Conservation (phyloP, 2,797 vertebrate species). For the Ambastaia sidthimunki region DNA sequence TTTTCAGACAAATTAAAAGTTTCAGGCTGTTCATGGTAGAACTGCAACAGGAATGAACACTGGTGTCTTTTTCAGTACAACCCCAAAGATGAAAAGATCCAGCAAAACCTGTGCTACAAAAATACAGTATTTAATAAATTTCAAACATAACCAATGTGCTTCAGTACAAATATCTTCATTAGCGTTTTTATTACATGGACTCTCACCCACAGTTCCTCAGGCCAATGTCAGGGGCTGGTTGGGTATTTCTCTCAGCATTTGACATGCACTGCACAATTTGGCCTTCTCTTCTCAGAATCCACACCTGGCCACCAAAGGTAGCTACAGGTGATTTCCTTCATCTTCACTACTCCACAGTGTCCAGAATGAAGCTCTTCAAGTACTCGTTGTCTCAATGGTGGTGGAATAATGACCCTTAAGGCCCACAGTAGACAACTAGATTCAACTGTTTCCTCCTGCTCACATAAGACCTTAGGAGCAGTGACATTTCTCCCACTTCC, state of each 20-base stretch:
- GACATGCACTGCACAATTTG: constrained; percentile 14
- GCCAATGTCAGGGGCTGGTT: constrained; percentile 1
- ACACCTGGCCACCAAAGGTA: too few relatives aligned
- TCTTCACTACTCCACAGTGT: constrained; percentile 27
- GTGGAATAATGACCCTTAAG: background rate
- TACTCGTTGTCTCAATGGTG: background rate
- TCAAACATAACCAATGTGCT: too few relatives aligned
- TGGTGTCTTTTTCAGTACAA: too few relatives aligned
- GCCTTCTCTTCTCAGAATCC: constrained; percentile 4
- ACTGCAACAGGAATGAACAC: too few relatives aligned
- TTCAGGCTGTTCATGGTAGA: too few relatives aligned
- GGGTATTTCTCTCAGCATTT: background rate
- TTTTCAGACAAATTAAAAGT: too few relatives aligned
- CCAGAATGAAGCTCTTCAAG: constrained; percentile 12
- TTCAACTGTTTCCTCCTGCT: too few relatives aligned
- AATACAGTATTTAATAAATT: too few relatives aligned
- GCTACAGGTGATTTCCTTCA: too few relatives aligned
- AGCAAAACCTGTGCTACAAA: too few relatives aligned
- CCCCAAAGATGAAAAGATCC: too few relatives aligned
- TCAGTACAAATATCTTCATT: too few relatives aligned
- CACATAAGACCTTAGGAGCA: background rate
- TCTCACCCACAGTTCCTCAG: constrained; percentile 18
- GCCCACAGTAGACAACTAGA: background rate
- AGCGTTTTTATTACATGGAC: constrained; percentile 18
- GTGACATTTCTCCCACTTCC: constrained; percentile 15